Conservation (phyloP, 2,113 vertebrate genomes). For the Mus musculus region GRCm39 chr12:78735501-78736000, state of each 20-base stretch:
- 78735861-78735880: constrained; percentile 59
- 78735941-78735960: not conserved
- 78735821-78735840: constrained; percentile 65
- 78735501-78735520: not conserved
- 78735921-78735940: not conserved
- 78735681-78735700: not conserved
- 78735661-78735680: not conserved
- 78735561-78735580: no score
- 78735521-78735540: not conserved
- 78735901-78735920: constrained; percentile 2
- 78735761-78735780: constrained; percentile 22
- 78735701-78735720: not conserved
- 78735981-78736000: not conserved
- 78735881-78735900: not conserved
- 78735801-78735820: constrained; percentile 26
- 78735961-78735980: not conserved
- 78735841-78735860: constrained; percentile 52
- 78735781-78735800: constrained; percentile 42
- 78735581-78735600: not conserved
- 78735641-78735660: not conserved
- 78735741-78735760: not conserved
- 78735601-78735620: not conserved
- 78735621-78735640: not conserved
- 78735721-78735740: not conserved
- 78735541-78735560: not conserved